phyloP scores from a whole-genome alignment of 2,888 invertebrate species.

The Tenthredo scrophulariae region DNA sequence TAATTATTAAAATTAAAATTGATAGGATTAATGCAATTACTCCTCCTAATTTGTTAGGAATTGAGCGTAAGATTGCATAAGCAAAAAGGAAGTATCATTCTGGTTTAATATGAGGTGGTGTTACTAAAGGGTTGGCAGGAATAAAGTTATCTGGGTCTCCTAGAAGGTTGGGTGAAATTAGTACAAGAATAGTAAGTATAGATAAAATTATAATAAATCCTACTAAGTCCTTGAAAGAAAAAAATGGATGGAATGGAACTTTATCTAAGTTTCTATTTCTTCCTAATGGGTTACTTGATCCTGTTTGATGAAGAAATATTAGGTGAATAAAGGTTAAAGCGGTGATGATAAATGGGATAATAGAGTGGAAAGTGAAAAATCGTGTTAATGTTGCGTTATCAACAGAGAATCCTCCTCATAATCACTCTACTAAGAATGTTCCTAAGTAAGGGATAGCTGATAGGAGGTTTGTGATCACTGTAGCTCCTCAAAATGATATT shows the following conservation, averaged over 20 bases:
- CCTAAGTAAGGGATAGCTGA: constrained; percentile 87
- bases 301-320: constrained; percentile 84
- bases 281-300: constrained; percentile 85
- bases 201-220: constrained; percentile 82
- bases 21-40: constrained; percentile 85
- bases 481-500: constrained; percentile 91
- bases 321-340: constrained; percentile 83
- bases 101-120: constrained; percentile 89
- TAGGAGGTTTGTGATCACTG: constrained; percentile 88
- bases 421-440: constrained; percentile 83
- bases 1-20: constrained; percentile 84
- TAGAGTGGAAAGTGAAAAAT: constrained; percentile 88
- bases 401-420: constrained; percentile 89
- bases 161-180: constrained; percentile 82
- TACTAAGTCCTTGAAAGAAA: constrained; percentile 83
- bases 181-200: constrained; percentile 79
- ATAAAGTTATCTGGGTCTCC: constrained; percentile 88
- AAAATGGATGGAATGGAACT: constrained; percentile 86
- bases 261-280: constrained; percentile 84
- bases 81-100: constrained; percentile 93
- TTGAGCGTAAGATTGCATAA: constrained; percentile 89
- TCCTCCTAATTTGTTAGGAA: constrained; percentile 90
- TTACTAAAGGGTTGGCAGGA: constrained; percentile 85
- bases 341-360: constrained; percentile 85
- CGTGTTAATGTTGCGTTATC: constrained; percentile 88